Evolutionary conservation across 64 coral and sea anemone genomes (phyloP).

Genomic region (Montipora cactus): DNA sequence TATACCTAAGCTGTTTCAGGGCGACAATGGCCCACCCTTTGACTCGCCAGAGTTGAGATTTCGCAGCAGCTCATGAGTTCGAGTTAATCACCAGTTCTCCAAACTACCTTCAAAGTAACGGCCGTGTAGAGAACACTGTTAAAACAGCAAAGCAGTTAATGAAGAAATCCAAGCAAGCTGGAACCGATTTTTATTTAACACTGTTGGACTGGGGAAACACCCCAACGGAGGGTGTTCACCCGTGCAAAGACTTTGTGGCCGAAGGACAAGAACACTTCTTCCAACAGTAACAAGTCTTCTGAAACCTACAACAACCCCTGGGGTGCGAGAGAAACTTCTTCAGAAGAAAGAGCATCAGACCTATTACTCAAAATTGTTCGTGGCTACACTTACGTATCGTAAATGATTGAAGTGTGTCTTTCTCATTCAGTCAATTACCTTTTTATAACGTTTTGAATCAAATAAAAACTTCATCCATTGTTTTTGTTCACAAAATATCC

Average conservation of each 20-base stretch:
- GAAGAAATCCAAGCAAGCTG: neutral
- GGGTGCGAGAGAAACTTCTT: neutral
- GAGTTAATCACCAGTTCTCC: conserved; percentile 11
- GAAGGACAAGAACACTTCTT: conserved; percentile 12
- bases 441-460: no score
- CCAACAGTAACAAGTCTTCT: conserved; percentile 22
- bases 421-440: no score
- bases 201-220: conserved; percentile 31
- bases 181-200: conserved; percentile 19
- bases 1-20: conserved; percentile 37
- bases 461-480: no score
- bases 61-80: conserved; percentile 3
- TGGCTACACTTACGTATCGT: no score
- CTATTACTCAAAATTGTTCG: no score
- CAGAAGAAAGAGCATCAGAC: neutral
- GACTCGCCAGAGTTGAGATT: neutral
- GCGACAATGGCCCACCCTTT: neutral
- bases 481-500: no score
- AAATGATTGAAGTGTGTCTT: no score
- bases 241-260: conserved; percentile 6
- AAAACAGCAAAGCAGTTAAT: conserved; percentile 30
- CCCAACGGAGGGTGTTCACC: conserved; percentile 15
- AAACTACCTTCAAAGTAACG: no score
- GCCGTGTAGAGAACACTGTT: no score
- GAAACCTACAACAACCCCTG: neutral